phyloP scores from a whole-genome alignment of 2,113 vertebrate genomes.

The Rhabdomys dilectus region DNA sequence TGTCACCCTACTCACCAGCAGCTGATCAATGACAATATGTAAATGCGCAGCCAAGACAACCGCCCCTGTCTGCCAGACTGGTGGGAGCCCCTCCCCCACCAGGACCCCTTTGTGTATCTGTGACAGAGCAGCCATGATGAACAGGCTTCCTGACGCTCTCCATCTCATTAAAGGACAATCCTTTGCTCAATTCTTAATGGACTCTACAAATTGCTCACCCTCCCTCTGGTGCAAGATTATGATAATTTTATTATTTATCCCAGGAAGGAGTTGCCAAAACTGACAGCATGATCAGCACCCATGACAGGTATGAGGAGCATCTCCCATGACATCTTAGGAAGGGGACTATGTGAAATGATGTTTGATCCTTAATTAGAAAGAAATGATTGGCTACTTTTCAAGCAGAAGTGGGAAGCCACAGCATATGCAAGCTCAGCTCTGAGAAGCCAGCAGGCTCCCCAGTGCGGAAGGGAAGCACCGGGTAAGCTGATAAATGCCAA shows the following conservation, averaged over 20 bases:
- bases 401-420: neutral
- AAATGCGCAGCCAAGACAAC: constrained; percentile 55
- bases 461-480: neutral
- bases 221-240: constrained; percentile 62
- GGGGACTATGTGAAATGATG: constrained; percentile 56
- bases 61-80: neutral
- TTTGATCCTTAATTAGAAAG: constrained; percentile 73
- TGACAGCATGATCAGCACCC: constrained; percentile 58
- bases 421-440: neutral
- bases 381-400: constrained; percentile 51
- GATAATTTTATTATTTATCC: constrained; percentile 72
- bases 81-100: constrained; percentile 39
- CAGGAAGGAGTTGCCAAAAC: constrained; percentile 64
- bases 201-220: constrained; percentile 68
- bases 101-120: constrained; percentile 43
- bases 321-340: constrained; percentile 55
- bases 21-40: constrained; percentile 70
- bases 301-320: constrained; percentile 46
- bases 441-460: constrained; percentile 11
- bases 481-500: neutral
- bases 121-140: constrained; percentile 62
- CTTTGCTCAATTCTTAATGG: constrained; percentile 69
- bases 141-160: constrained; percentile 44
- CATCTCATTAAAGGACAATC: constrained; percentile 73
- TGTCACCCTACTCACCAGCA: constrained; percentile 45